Evolutionary conservation across 2,113 vertebrate genomes (phyloP), one percentile per base, ranked within the genome.

Genomic region (Apistogramma diplotaenia): DNA sequence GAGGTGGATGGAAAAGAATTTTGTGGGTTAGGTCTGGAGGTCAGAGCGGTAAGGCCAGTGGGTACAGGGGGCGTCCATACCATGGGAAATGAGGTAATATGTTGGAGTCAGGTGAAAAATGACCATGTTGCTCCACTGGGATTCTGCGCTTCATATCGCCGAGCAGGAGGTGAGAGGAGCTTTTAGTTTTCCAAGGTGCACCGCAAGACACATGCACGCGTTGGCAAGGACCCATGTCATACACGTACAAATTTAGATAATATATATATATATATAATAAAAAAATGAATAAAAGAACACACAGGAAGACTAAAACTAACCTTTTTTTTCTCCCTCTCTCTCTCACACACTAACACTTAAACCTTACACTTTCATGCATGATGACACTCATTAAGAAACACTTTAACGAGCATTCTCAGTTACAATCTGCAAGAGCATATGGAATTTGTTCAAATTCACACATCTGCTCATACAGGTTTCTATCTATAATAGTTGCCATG

Each of bases 91-190:
- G 70, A 89, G 73, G 78, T 92, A 89, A 91, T 92, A 83, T 67
- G 82, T 83, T 76, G 83, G 79, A 90, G 79, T 79, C 80, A 54
- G 82, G 84, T 93, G 89, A 93, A 90, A 91, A 93, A 94, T 90
- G 83, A 81, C 59, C 51, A 11, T 78, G 85, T 75, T 67, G 71
- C 65, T 74, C 31, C 16, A 1, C 31, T 19, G 65, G 89, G 87
- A 62, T 73, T 74, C 46, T 59, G 57, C 4, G 76, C 58, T 76
- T 78, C 76, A 70, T 35, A 71, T 19, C 6, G 23, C 40, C 65
- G 84, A 80, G 54, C 80, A 56, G 65, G 23, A 80, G 79, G 62
- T 33, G 76, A 87, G 9, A 37, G 10, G 31, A 46, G 18, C 4
- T 65, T 85, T 89, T 49, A 76, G 15, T 65, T 33, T 79, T 57